Conservation (phyloP, 2,797 vertebrate species). For the Acanthurus tractus region DNA sequence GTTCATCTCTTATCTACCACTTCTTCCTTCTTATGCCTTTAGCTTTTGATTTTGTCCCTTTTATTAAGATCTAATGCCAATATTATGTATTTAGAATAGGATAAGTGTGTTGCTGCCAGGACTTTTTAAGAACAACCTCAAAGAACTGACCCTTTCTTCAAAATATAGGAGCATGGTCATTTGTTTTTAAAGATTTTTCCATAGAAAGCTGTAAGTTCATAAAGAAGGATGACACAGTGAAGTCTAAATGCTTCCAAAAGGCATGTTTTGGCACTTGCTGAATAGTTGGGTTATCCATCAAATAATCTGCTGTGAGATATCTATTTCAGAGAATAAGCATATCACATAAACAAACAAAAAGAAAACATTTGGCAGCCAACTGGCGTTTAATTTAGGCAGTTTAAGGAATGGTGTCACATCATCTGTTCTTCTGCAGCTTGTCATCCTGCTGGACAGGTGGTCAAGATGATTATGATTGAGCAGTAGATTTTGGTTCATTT, state of each 20-base stretch:
- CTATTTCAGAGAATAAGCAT: constrained; percentile 14
- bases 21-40: neutral
- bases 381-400: neutral
- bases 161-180: neutral
- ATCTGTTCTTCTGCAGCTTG: constrained; percentile 7
- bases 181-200: neutral
- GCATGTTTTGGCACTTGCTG: neutral
- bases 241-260: neutral
- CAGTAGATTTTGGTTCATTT: constrained; percentile 1
- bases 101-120: neutral
- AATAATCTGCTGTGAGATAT: constrained; percentile 6
- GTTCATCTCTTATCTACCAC: neutral
- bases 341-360: constrained; percentile 2
- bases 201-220: neutral
- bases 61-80: too few species aligned
- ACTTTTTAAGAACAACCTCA: neutral
- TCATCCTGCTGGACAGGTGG: constrained; percentile 5
- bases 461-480: constrained; percentile 3
- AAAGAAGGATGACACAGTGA: neutral
- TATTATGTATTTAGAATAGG: neutral
- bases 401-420: neutral
- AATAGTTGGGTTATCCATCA: neutral
- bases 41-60: neutral
- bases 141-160: neutral
- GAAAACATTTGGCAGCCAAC: neutral